Evolutionary conservation across 1,140 invertebrate genomes (phyloP), one percentile per base, ranked within the genome.

Genomic region (Calosoma granatense): DNA sequence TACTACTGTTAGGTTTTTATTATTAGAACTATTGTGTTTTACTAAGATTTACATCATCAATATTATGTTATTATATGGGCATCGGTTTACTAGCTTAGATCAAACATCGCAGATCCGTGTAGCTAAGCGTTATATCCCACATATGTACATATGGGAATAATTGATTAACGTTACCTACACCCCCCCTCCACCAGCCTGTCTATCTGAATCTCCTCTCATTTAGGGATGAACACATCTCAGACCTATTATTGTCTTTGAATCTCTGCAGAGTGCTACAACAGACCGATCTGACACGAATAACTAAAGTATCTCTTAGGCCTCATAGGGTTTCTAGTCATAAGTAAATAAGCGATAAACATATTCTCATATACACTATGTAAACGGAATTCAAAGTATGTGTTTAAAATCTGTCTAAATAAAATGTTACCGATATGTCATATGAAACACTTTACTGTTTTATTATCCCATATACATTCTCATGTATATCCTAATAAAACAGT

Each of bases 291-390:
- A n/a, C n/a, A n/a, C n/a, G n/a, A n/a, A n/a, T n/a, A n/a, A n/a
- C n/a, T n/a, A n/a, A n/a, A n/a, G n/a, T n/a, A 17, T 47, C 9
- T 47, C 41, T 47, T 47, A 47, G 41, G 41, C 41, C 41, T 47
- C 41, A 11, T 47, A 47, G 41, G 41, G 41, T 47, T 47, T 47
- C 41, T 47, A 47, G 41, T 47, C 41, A 47, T 47, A 47, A 47
- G 41, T 36, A 47, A 4, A 47, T 47, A 47, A 47, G 15, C 41
- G 41, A 9, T 47, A 47, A 36, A 47, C 41, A 47, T 47, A 47
- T 47, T 47, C 41, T 47, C 41, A 47, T 47, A 47, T 47, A 47
- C 41, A 47, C 41, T 47, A 47, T 47, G 41, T 47, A 47, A 47
- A 47, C 41, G 9, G 41, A 47, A 47, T 47, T 47, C 9, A 12